phyloP scores from a whole-genome alignment of 2,113 vertebrate species.

The Orientallactaga bullata region DNA sequence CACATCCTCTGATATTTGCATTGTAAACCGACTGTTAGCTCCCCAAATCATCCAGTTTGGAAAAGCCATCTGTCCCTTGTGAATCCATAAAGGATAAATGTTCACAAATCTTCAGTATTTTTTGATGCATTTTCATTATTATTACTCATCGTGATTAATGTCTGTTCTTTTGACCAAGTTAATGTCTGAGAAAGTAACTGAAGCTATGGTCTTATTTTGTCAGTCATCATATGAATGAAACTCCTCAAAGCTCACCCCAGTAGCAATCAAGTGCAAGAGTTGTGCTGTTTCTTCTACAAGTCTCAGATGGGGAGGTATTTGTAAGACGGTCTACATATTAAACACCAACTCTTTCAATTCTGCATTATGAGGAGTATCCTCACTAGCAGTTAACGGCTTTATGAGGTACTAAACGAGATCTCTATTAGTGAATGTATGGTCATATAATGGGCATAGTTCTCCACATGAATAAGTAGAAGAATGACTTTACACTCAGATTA shows the following conservation, averaged over 20 bases:
- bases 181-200: background rate
- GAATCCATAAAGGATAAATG: background rate
- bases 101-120: background rate
- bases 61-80: conserved; percentile 16
- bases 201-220: conserved; percentile 1
- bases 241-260: background rate
- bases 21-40: background rate
- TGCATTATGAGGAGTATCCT: background rate
- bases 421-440: background rate
- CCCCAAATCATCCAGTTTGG: background rate
- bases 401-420: background rate
- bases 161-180: background rate
- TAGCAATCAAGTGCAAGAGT: background rate
- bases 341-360: background rate
- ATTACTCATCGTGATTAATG: background rate
- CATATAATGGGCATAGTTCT: background rate
- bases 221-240: background rate
- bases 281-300: background rate
- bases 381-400: background rate
- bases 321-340: background rate
- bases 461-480: background rate
- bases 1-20: background rate
- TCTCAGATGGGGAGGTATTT: background rate
- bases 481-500: background rate
- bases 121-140: background rate